Evolutionary conservation across 2,888 invertebrate species (phyloP).

Genomic region (Acanthococcus lagerstroemiae): DNA sequence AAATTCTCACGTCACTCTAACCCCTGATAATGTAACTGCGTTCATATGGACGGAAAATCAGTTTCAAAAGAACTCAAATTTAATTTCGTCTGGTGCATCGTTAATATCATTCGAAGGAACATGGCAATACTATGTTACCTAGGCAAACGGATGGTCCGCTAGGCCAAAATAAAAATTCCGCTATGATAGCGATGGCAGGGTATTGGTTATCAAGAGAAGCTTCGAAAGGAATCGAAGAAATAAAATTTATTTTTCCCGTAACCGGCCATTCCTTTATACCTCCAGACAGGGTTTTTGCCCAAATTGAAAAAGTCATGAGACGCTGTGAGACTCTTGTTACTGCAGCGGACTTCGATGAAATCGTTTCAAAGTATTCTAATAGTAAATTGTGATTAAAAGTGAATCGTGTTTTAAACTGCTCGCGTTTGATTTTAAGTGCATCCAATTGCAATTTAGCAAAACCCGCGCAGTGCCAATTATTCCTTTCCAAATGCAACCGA

Average conservation of each 20-base stretch:
- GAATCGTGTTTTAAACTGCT: no score
- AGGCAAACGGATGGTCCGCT: neutral
- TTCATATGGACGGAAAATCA: conserved; percentile 39
- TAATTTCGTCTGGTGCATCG: conserved; percentile 38
- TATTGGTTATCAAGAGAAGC: neutral
- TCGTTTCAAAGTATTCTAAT: no score
- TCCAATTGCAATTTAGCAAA: no score
- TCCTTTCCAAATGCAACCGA: no score
- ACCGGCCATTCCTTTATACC: neutral
- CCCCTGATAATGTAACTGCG: conserved; percentile 36
- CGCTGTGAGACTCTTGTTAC: no score
- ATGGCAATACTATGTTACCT: neutral
- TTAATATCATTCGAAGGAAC: neutral
- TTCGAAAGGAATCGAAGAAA: neutral
- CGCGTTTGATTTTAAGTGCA: no score
- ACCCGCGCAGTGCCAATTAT: no score
- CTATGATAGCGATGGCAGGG: neutral
- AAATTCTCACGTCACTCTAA: conserved; percentile 36
- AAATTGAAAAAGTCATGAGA: neutral
- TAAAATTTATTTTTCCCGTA: neutral
- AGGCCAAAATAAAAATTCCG: conserved; percentile 5
- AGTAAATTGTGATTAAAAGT: no score
- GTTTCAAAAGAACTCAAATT: conserved; percentile 38
- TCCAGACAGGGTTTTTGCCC: neutral
- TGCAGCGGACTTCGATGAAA: no score